Evolutionary conservation across 2,888 invertebrate species (phyloP).

Genomic region (Habroteleia sp.): DNA sequence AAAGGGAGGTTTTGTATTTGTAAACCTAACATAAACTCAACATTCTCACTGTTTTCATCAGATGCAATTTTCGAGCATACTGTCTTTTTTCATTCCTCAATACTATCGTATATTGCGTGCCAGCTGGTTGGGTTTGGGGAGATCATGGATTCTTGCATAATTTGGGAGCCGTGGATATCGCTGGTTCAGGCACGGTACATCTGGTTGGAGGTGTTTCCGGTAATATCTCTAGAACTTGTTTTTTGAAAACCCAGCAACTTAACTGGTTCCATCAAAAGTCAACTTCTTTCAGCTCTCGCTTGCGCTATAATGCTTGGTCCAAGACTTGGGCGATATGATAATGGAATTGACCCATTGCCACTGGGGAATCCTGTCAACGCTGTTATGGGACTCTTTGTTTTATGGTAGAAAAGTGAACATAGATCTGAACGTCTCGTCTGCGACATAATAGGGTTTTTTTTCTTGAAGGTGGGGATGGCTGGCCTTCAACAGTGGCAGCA

Average conservation of each 20-base stretch:
- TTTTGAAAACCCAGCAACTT: no score
- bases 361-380: slow-evolving; percentile 95
- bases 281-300: slow-evolving; percentile 88
- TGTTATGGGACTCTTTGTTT: slow-evolving; percentile 93
- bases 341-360: slow-evolving; percentile 88
- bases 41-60: no score
- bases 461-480: slow-evolving; percentile 92
- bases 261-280: no score
- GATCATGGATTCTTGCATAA: slow-evolving; percentile 91
- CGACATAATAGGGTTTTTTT: no score
- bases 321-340: slow-evolving; percentile 90
- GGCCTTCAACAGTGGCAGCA: slow-evolving; percentile 96
- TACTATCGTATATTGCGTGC: slow-evolving; percentile 94
- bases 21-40: no score
- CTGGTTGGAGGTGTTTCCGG: slow-evolving; percentile 87
- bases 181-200: slow-evolving; percentile 95
- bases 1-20: no score
- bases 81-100: slow-evolving; percentile 94
- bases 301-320: slow-evolving; percentile 95
- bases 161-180: slow-evolving; percentile 94
- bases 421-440: no score
- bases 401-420: slow-evolving; percentile 84
- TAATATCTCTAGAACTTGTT: no score
- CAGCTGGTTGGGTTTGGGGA: slow-evolving; percentile 97
- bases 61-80: slow-evolving; percentile 95